Conservation (phyloP, 2,888 invertebrate genomes). For the Apoda limacodes region DNA sequence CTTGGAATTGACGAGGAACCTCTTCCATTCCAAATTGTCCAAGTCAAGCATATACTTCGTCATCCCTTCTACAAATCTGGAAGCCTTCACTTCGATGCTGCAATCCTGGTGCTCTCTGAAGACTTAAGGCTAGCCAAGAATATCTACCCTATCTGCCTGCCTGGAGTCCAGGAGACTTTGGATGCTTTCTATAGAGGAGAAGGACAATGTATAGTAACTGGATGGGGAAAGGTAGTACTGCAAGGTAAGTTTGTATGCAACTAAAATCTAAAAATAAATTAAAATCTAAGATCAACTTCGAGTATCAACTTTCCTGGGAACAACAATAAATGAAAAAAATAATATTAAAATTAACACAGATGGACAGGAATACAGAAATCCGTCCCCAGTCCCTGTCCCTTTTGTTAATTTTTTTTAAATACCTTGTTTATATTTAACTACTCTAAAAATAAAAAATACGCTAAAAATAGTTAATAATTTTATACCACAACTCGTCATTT, state of each 20-base stretch:
- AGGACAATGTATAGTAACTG: slow-evolving; percentile 80
- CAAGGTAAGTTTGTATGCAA: slow-evolving; percentile 77
- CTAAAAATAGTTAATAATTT: no score
- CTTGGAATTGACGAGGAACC: slow-evolving; percentile 85
- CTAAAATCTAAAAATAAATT: no score
- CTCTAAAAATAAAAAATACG: no score
- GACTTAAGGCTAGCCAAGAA: slow-evolving; percentile 75
- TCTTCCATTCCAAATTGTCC: slow-evolving; percentile 80
- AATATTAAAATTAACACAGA: no score
- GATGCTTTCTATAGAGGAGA: slow-evolving; percentile 71
- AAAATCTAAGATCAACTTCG: no score
- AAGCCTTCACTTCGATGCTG: slow-evolving; percentile 75
- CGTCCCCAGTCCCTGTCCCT: no score
- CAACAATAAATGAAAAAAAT: no score
- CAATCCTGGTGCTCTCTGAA: slow-evolving; percentile 76
- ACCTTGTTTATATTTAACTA: no score
- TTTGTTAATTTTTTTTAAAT: no score
- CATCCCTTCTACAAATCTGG: slow-evolving; percentile 78
- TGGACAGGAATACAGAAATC: no score
- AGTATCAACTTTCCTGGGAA: no score
- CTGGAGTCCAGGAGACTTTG: slow-evolving; percentile 46
- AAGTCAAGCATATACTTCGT: slow-evolving; percentile 75
- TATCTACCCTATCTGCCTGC: slow-evolving; percentile 80
- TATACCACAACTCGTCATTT: no score
- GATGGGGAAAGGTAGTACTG: slow-evolving; percentile 85